These are phyloP conservation scores for Porites evermanni DNA, from an alignment of 92 coral and sea anemone species.

Conservation along the genomic window DNA sequence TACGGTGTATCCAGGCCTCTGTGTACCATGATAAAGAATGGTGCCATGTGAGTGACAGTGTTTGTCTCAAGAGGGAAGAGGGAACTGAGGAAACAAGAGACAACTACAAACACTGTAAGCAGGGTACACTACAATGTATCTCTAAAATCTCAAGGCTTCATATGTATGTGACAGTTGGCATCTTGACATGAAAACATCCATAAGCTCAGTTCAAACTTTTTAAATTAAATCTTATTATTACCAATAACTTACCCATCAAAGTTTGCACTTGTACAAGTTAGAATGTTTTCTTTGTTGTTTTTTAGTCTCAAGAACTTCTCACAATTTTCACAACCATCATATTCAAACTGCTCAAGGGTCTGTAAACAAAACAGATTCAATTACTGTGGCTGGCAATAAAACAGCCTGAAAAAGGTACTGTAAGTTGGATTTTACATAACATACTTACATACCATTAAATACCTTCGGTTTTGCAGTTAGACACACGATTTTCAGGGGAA, in stretches of 20 bases:
- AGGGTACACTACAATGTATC: background rate
- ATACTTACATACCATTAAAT: too few species aligned
- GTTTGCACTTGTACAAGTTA: slow-evolving; percentile 95
- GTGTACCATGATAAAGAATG: too few species aligned
- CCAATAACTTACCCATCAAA: slow-evolving; percentile 95
- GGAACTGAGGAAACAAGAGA: background rate
- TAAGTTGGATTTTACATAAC: too few species aligned
- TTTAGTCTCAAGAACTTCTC: slow-evolving; percentile 89
- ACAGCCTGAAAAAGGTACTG: background rate
- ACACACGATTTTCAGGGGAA: too few species aligned
- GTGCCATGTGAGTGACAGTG: too few species aligned
- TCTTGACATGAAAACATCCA: background rate
- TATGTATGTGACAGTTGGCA: background rate
- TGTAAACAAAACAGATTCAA: slow-evolving; percentile 21
- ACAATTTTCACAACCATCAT: slow-evolving; percentile 92
- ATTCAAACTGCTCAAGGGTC: slow-evolving; percentile 96
- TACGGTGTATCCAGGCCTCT: too few species aligned
- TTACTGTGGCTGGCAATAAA: background rate
- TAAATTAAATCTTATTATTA: background rate
- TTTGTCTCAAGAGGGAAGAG: background rate
- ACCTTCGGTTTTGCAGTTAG: too few species aligned
- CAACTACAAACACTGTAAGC: background rate
- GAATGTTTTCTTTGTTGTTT: slow-evolving; percentile 94
- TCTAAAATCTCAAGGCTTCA: background rate
- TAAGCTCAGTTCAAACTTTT: too few species aligned